Evolutionary conservation across 2,797 vertebrate species (phyloP).

Genomic region (Erpetoichthys calabaricus): DNA sequence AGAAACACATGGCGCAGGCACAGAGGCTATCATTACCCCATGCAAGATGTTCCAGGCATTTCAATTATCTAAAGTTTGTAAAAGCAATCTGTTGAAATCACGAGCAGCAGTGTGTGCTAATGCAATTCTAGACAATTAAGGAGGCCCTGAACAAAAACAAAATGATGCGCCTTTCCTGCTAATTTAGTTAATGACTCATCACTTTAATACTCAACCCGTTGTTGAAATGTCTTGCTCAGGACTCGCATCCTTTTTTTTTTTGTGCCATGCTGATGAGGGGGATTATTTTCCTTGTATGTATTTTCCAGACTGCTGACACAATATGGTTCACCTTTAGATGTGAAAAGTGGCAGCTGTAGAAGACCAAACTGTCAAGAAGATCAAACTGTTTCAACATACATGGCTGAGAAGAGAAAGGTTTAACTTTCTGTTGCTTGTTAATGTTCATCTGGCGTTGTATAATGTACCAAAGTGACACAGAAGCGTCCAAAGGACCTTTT

Average conservation of each 20-base stretch:
- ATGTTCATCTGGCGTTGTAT: no score
- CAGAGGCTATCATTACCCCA: constrained; percentile 25
- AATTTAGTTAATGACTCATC: constrained; percentile 27
- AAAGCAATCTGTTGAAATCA: constrained; percentile 14
- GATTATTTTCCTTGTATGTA: no score
- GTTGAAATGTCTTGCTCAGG: constrained; percentile 1
- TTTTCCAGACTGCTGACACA: no score
- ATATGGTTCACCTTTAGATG: no score
- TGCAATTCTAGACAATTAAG: constrained; percentile 24
- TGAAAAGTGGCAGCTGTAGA: no score
- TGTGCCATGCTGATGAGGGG: neutral
- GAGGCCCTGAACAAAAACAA: constrained; percentile 7
- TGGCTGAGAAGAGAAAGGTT: no score
- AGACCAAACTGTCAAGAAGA: no score
- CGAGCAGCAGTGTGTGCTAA: constrained; percentile 15
- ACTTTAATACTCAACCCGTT: constrained; percentile 16
- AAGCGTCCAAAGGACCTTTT: no score
- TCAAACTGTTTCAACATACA: no score
- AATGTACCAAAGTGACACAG: no score
- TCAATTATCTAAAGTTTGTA: constrained; percentile 24
- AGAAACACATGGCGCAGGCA: constrained; percentile 22
- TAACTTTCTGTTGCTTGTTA: no score
- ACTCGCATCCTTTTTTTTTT: neutral
- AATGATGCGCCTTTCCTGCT: constrained; percentile 16
- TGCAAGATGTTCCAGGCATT: constrained; percentile 25